These are phyloP conservation scores for Macrocentrus cingulum DNA, from an alignment of 1,140 invertebrate genomes.

Conservation along the genomic window DNA sequence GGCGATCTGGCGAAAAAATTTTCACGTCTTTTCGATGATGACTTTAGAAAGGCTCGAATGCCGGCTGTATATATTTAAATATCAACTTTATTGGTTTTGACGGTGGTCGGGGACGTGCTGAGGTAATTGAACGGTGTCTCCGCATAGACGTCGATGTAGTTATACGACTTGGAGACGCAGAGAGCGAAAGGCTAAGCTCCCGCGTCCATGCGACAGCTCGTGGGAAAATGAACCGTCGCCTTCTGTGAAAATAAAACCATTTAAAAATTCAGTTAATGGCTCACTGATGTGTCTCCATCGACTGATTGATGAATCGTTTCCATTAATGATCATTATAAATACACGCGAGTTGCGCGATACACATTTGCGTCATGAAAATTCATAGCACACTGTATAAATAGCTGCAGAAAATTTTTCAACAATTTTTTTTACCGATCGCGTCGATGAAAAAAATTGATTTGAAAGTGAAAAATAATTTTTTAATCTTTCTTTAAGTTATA, in stretches of 20 bases:
- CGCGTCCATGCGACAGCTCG: slow-evolving; percentile 25
- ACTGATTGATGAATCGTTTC: slow-evolving; percentile 9
- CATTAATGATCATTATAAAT: not conserved
- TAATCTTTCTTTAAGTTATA: too few species aligned
- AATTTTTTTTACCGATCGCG: not conserved
- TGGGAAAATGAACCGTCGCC: slow-evolving; percentile 26
- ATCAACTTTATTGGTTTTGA: slow-evolving; percentile 32
- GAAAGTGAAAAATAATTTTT: too few species aligned
- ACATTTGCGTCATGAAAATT: too few species aligned
- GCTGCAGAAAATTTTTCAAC: too few species aligned
- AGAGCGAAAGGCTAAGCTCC: slow-evolving; percentile 20
- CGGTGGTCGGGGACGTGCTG: slow-evolving; percentile 26
- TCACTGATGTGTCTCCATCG: slow-evolving; percentile 1
- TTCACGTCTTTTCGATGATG: not conserved
- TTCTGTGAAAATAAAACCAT: not conserved
- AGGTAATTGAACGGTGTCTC: slow-evolving; percentile 32
- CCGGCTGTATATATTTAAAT: slow-evolving; percentile 25
- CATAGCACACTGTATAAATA: too few species aligned
- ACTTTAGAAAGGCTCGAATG: slow-evolving; percentile 30
- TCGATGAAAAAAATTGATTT: not conserved
- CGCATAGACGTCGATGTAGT: slow-evolving; percentile 4
- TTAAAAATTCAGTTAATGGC: slow-evolving; percentile 1
- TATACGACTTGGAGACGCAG: slow-evolving; percentile 14
- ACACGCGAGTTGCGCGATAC: too few species aligned
- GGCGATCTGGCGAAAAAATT: not conserved